Evolutionary conservation across 2,113 vertebrate genomes (phyloP), one percentile per base, ranked within the genome.

Genomic region (Myrmecophaga tridactyla): DNA sequence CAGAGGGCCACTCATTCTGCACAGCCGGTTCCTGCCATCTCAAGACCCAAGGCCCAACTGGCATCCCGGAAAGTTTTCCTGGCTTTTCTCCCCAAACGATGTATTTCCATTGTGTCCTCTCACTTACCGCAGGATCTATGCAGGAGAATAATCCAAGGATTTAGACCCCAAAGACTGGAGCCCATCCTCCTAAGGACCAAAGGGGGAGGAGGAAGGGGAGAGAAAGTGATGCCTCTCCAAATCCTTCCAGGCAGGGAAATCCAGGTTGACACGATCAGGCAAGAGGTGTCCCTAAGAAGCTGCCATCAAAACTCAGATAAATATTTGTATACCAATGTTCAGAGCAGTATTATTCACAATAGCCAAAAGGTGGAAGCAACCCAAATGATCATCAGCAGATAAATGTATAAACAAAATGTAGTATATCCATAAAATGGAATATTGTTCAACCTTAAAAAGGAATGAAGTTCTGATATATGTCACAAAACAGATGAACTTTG

Each of bases 221-320:
- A n/a, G n/a, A n/a, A n/a, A n/a, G n/a, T n/a, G 14, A 20, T 8
- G 2, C 7, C 23, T 76, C 21, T 21, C 34, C 0, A 0, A 21
- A 53, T 58, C 29, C n/a, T 20, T 69, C 0, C 0, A 0, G 2
- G 0, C 1, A 1, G 5, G 5, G 7, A 69, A 41, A 89, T 56
- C 48, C 60, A 56, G 1, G 15, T 17, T 14, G 81, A 67, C 65
- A 82, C 43, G 75, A 78, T 7, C 27, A 9, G 34, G 31, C 3
- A 3, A 36, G 56, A 36, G 11, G 13, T 53, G 53, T 77, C 36
- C 39, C 48, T 18, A 21, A 48, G 46, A 93, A 70, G 36, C 58
- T 13, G 14, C 56, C 25, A 36, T 6, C 18, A 18, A 18, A 17
- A 56, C 53, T 56, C 18, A 18, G 48, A 51, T 13, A 51, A 51